Conservation (phyloP, 2,888 invertebrate species). For the Hemithea aestivaria region DNA sequence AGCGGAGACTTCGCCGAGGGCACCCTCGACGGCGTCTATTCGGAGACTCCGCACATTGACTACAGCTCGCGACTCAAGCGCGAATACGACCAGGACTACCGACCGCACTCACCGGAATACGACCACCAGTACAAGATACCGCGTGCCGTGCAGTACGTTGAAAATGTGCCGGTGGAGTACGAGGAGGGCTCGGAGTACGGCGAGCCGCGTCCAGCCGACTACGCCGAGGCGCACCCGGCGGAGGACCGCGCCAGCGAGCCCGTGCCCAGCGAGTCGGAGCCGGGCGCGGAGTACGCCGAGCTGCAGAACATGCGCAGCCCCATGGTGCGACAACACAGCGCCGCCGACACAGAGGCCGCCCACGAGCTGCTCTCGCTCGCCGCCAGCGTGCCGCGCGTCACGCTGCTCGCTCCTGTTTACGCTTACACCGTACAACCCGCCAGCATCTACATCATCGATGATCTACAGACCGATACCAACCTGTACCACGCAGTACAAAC, state of each 20-base stretch:
- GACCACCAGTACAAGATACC: neutral
- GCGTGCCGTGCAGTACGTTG: conserved; percentile 10
- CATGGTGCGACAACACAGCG: conserved; percentile 77
- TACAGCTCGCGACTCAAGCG: too few species aligned
- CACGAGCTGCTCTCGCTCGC: conserved; percentile 88
- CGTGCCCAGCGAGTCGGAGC: too few species aligned
- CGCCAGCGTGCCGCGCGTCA: conserved; percentile 86
- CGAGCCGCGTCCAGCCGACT: neutral
- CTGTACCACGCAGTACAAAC: conserved; percentile 50
- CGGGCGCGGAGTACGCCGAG: conserved; percentile 8
- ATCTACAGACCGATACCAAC: conserved; percentile 40
- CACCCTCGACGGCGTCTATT: too few species aligned
- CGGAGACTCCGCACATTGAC: too few species aligned
- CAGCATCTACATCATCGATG: conserved; percentile 58
- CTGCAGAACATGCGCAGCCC: conserved; percentile 60
- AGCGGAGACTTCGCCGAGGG: conserved; percentile 9
- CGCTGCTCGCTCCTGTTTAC: conserved; percentile 82
- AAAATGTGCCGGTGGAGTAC: conserved; percentile 6
- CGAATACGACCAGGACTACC: too few species aligned
- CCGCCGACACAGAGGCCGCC: conserved; percentile 93
- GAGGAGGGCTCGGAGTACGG: conserved; percentile 5
- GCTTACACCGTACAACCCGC: conserved; percentile 83
- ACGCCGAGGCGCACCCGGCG: neutral
- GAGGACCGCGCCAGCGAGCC: neutral
- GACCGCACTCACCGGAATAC: too few species aligned